phyloP scores from a whole-genome alignment of 2,797 vertebrate genomes.

The Chelidonichthys spinosus region DNA sequence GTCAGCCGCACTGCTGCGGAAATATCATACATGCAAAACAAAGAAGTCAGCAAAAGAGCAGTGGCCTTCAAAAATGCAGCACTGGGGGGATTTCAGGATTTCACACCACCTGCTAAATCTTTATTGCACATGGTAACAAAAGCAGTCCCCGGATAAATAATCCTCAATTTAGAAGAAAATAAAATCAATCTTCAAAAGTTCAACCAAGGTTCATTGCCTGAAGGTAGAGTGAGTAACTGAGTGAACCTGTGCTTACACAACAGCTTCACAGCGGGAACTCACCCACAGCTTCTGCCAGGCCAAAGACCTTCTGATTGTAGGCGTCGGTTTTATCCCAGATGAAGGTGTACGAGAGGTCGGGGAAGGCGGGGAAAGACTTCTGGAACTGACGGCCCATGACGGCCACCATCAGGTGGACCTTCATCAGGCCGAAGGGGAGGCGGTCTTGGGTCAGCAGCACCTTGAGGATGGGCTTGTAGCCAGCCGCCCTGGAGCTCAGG shows the following conservation, averaged over 20 bases:
- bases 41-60: conserved; percentile 78
- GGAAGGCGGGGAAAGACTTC: conserved; percentile 97
- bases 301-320: conserved; percentile 97
- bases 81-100: conserved; percentile 65
- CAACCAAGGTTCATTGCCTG: conserved; percentile 64
- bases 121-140: conserved; percentile 62
- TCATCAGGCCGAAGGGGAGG: conserved; percentile 97
- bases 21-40: conserved; percentile 77
- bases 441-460: conserved; percentile 94
- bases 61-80: conserved; percentile 75
- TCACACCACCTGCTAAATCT: conserved; percentile 71
- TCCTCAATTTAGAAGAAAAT: conserved; percentile 52
- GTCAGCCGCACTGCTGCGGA: conserved; percentile 54
- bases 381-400: conserved; percentile 98
- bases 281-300: conserved; percentile 96
- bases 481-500: conserved; percentile 95
- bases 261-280: conserved; percentile 79
- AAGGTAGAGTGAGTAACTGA: conserved; percentile 39
- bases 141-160: conserved; percentile 62
- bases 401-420: conserved; percentile 98
- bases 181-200: conserved; percentile 69
- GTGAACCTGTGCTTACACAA: conserved; percentile 51
- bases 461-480: conserved; percentile 98
- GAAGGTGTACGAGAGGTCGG: conserved; percentile 96
- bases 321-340: conserved; percentile 99